phyloP scores from a whole-genome alignment of 2,113 vertebrate species.

The Sula dactylatra region DNA sequence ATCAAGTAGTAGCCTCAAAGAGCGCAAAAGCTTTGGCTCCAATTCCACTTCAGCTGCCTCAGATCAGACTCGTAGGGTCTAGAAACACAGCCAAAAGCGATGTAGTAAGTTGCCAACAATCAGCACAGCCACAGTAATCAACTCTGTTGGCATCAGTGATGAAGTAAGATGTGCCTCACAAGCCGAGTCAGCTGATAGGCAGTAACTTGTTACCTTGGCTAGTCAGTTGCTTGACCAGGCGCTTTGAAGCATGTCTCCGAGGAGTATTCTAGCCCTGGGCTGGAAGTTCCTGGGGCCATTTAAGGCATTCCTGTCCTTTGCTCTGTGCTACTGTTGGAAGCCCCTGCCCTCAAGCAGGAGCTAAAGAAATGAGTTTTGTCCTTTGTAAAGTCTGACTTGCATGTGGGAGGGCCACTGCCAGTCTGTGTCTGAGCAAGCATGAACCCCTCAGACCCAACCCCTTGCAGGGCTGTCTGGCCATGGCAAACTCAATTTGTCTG shows the following conservation, averaged over 20 bases:
- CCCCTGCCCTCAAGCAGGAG: neutral
- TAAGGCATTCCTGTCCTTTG: neutral
- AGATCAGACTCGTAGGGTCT: neutral
- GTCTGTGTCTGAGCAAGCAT: neutral
- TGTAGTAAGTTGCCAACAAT: neutral
- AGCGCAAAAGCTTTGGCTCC: slow-evolving; percentile 5
- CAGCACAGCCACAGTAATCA: neutral
- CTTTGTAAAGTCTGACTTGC: neutral
- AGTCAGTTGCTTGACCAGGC: neutral
- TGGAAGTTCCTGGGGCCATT: neutral
- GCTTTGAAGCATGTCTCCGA: neutral
- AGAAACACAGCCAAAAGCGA: neutral
- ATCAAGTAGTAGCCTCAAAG: slow-evolving; percentile 1
- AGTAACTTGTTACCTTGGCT: neutral
- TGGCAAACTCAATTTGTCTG: neutral
- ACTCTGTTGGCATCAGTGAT: neutral
- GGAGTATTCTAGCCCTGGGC: neutral
- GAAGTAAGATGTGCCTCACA: neutral
- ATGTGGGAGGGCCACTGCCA: neutral
- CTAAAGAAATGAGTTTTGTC: neutral
- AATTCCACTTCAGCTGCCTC: neutral
- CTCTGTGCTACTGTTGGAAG: neutral
- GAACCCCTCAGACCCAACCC: neutral
- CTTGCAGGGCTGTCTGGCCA: neutral
- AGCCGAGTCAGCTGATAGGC: neutral